Evolutionary conservation across 2,113 vertebrate genomes (phyloP), one percentile per base, ranked within the genome.

Genomic region (Burhinus bistriatus): DNA sequence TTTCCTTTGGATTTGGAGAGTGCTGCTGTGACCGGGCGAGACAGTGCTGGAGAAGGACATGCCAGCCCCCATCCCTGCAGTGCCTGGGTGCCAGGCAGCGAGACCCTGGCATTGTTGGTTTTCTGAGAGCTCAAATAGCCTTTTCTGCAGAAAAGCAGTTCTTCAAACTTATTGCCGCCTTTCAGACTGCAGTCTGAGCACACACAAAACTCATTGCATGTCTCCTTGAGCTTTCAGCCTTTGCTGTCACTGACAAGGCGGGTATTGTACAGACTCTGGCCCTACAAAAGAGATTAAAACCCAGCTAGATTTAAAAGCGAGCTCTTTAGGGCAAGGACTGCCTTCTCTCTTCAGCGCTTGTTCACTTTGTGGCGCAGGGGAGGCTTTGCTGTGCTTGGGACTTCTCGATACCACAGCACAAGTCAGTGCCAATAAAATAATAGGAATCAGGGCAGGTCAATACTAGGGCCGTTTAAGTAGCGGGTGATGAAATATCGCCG

Each of bases 401-500:
- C 54, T 15, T 42, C 82, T 89, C 0, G 0, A 18, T 7, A 8
- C 11, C 71, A 3, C 51, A 38, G 72, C 36, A 14, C 1, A 5
- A 51, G 47, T 1, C 3, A 6, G 68, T 30, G 83, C 65, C 88
- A 73, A 6, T 26, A 25, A 49, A 73, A 27, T 1, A 27, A 11
- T 36, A 15, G 0, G 1, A 45, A 34, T 6, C 26, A 47, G 69
- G 25, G 45, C 58, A 73, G 81, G 66, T 23, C 54, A 32, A 15
- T 6, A 0, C 9, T 1, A 0, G 73, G 70, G 20, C 23, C 1
- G 7, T 38, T 30, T 12, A 13, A 42, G 29, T 2, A 51, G 42
- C 0, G 1, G 38, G n/a, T 66, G 79, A 42, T 58, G 62, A 4
- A 8, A 49, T 6, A 26, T 1, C 0, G 0, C 75, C 0, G 0